phyloP scores from a whole-genome alignment of 2,797 vertebrate species.

The Prionace glauca region DNA sequence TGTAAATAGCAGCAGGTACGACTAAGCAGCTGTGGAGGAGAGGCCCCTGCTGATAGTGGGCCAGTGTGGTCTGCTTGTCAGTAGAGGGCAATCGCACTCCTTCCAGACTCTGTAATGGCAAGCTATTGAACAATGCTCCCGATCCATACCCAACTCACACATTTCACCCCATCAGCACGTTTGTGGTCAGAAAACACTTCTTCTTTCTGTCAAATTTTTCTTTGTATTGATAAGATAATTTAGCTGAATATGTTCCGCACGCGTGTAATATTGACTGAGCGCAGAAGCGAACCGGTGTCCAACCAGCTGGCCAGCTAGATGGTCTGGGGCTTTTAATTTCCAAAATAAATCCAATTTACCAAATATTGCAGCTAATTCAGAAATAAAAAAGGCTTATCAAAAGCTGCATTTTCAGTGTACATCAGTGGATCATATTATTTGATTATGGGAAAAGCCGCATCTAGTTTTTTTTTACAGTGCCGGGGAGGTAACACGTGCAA shows the following conservation, averaged over 20 bases:
- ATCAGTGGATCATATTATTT: not conserved
- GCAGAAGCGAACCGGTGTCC: slow-evolving; percentile 29
- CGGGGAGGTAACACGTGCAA: not conserved
- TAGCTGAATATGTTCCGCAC: slow-evolving; percentile 63
- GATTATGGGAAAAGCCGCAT: not conserved
- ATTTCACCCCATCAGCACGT: slow-evolving; percentile 65
- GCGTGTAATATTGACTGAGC: slow-evolving; percentile 61
- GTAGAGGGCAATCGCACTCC: slow-evolving; percentile 68
- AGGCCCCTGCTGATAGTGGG: not conserved
- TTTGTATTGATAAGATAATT: slow-evolving; percentile 69
- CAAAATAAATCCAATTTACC: not conserved
- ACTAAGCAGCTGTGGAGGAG: not conserved
- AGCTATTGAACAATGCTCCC: slow-evolving; percentile 58
- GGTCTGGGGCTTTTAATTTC: not conserved
- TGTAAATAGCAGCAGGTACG: not conserved
- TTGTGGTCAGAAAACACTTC: slow-evolving; percentile 63
- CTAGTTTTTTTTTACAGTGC: not conserved
- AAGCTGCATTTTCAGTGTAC: not conserved
- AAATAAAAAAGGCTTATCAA: not conserved
- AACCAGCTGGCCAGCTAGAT: not conserved
- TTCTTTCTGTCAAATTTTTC: slow-evolving; percentile 67
- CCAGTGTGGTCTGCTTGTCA: slow-evolving; percentile 51
- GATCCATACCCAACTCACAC: slow-evolving; percentile 62
- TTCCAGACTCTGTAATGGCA: slow-evolving; percentile 47
- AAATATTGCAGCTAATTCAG: not conserved